These are phyloP conservation scores for Pristionchus japonicus DNA, from an alignment of 2,888 invertebrate species.

Conservation along the genomic window DNA sequence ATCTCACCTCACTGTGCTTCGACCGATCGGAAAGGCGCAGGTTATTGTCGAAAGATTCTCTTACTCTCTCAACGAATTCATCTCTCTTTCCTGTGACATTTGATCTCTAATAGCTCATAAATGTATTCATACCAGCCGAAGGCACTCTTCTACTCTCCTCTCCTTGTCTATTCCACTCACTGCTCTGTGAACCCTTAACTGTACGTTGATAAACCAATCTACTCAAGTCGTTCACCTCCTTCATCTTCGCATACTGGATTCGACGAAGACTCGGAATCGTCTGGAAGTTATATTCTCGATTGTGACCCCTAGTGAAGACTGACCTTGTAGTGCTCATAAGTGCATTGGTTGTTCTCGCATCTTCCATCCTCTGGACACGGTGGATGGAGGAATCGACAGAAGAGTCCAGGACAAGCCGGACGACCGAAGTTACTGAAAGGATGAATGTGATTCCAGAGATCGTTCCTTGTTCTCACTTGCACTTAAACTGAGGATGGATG, in stretches of 20 bases:
- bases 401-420: background rate
- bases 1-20: background rate
- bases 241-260: background rate
- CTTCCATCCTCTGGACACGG: background rate
- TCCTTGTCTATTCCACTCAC: background rate
- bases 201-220: background rate
- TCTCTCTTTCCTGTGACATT: background rate
- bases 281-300: background rate
- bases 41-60: background rate
- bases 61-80: background rate
- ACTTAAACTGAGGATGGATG: background rate
- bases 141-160: background rate
- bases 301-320: background rate
- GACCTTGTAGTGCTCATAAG: background rate
- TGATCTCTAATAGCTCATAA: background rate
- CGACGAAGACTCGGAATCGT: background rate
- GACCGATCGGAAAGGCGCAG: background rate
- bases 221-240: background rate
- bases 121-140: background rate
- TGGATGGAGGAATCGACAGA: constrained; percentile 5
- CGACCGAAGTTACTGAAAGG: background rate
- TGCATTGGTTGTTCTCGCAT: background rate
- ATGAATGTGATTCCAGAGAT: background rate
- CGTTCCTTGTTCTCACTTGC: background rate
- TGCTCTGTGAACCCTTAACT: background rate